Percentiles rank a stretch among this genome's conserved stretches.
Evolutionary conservation across 2,113 vertebrate species (phyloP).

Genomic region (Phyllostomus discolor): DNA sequence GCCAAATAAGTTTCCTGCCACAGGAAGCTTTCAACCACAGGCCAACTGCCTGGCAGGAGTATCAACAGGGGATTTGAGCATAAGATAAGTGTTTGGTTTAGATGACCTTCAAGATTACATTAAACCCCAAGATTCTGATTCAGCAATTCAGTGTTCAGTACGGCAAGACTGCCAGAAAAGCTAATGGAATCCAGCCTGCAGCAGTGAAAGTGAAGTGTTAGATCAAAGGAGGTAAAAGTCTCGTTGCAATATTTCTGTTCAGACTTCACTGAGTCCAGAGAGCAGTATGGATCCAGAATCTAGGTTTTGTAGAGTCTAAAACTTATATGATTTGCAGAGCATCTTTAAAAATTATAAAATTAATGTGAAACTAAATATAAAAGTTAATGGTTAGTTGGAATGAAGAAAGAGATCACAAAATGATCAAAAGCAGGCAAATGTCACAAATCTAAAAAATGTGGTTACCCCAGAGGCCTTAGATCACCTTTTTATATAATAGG

Average conservation of each 20-base stretch:
- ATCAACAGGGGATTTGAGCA: background rate
- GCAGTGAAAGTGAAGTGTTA: background rate
- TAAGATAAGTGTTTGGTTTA: background rate
- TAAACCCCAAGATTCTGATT: constrained; percentile 15
- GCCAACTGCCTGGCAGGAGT: background rate
- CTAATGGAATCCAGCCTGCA: background rate
- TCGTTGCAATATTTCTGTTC: background rate
- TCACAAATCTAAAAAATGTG: background rate
- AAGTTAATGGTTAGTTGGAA: background rate
- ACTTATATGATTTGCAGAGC: background rate
- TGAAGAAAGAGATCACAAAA: background rate
- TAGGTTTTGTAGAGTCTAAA: background rate
- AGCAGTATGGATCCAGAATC: background rate
- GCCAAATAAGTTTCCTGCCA: constrained; percentile 19
- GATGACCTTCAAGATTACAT: background rate
- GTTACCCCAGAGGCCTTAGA: background rate
- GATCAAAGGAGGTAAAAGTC: background rate
- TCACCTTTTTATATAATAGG: background rate
- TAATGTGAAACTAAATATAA: background rate
- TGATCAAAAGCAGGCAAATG: background rate
- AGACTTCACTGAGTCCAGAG: background rate
- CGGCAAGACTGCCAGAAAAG: background rate
- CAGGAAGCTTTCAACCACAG: background rate
- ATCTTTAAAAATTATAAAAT: background rate
- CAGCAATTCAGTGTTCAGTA: background rate